These are phyloP conservation scores for Xanthia togata DNA, from an alignment of 2,888 invertebrate species.

Conservation along the genomic window DNA sequence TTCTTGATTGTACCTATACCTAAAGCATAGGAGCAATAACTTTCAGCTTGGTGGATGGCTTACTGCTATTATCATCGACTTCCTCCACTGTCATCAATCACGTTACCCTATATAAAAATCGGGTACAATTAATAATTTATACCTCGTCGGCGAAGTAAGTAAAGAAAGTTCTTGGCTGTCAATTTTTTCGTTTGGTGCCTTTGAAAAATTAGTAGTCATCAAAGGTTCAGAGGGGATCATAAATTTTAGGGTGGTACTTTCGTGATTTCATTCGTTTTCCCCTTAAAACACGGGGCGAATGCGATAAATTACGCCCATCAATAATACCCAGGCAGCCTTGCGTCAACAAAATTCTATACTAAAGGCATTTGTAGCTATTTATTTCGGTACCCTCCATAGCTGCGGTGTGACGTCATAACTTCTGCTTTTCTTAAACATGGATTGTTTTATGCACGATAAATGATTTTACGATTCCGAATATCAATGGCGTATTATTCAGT, in stretches of 20 bases:
- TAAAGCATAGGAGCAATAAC: slow-evolving; percentile 31
- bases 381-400: slow-evolving; percentile 64
- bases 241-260: slow-evolving; percentile 84
- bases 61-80: slow-evolving; percentile 64
- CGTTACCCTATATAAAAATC: slow-evolving; percentile 63
- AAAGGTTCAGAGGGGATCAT: slow-evolving; percentile 83
- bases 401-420: slow-evolving; percentile 70
- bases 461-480: slow-evolving; percentile 69
- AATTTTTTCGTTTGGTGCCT: slow-evolving; percentile 74
- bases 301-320: slow-evolving; percentile 88
- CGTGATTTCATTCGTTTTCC: slow-evolving; percentile 85
- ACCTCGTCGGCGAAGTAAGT: slow-evolving; percentile 68
- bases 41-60: slow-evolving; percentile 46
- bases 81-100: slow-evolving; percentile 64
- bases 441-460: slow-evolving; percentile 75
- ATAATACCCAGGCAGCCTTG: slow-evolving; percentile 84
- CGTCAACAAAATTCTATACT: slow-evolving; percentile 85
- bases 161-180: slow-evolving; percentile 73
- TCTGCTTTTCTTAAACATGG: slow-evolving; percentile 66
- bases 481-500: slow-evolving; percentile 69
- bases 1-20: slow-evolving; percentile 14
- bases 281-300: slow-evolving; percentile 82
- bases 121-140: slow-evolving; percentile 74
- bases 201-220: slow-evolving; percentile 87
- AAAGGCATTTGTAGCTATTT: slow-evolving; percentile 76